Conservation (phyloP, 2,797 vertebrate genomes). For the Chlorospingus semifuscus region DNA sequence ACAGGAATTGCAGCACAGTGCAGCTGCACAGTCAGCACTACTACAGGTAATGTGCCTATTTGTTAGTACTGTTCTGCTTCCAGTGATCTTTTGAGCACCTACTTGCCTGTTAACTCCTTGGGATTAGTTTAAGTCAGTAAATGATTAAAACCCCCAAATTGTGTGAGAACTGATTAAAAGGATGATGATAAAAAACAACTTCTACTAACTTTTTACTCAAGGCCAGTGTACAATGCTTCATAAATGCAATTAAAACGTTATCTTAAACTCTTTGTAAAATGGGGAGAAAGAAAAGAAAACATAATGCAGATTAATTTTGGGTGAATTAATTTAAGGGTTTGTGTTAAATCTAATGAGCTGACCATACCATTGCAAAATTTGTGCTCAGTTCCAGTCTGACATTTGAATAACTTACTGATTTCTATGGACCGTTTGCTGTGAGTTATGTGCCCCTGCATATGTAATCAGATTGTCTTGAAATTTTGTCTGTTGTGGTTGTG, state of each 20-base stretch:
- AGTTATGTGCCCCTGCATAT: neutral
- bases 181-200: neutral
- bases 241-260: neutral
- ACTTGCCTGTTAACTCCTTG: neutral
- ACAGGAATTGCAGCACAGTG: slow-evolving; percentile 87
- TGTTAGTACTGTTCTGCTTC: neutral
- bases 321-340: neutral
- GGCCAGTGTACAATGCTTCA: neutral
- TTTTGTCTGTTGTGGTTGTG: neutral
- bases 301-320: neutral
- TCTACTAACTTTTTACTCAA: neutral
- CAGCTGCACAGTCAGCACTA: slow-evolving; percentile 87
- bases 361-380: neutral
- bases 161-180: neutral
- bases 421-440: neutral
- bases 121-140: neutral
- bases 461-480: neutral
- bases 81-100: neutral
- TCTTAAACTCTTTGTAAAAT: neutral
- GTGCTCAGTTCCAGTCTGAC: neutral
- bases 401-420: neutral
- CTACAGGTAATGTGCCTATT: slow-evolving; percentile 82
- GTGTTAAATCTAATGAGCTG: neutral
- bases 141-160: neutral
- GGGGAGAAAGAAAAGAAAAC: neutral